Evolutionary conservation across 2,888 invertebrate species (phyloP), one percentile per base, ranked within the genome.

Genomic region (Tridacna crocea): DNA sequence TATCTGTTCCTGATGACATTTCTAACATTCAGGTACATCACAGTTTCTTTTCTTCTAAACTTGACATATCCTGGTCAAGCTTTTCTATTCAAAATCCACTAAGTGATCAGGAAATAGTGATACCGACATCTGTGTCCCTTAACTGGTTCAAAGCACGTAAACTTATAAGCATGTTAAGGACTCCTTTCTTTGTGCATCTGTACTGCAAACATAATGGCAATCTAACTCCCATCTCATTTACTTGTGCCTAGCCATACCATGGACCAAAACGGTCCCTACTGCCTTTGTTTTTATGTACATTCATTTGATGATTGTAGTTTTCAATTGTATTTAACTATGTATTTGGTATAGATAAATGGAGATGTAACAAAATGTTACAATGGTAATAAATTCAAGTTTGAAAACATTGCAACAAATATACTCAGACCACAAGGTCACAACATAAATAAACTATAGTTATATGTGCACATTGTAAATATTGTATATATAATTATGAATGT

Each of bases 1-100:
- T 75, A 63, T 24, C 60, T 19, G 13, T 47, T 46, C 75, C 75
- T 47, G 24, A 22, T 48, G 3, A 27, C 22, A 65, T 75, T 24
- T n/a, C 0, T 3, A 65, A 65, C 19, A 36, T 75, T 17, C 10
- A 22, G 19, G 24, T 63, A 26, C 22, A 46, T 22, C 61, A 61
- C 4, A 19, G 12, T 19, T 75, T 63, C 15, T 63, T 63, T 75
- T 12, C n/a, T n/a, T 24, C 63, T 11, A 63, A 27, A 22, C 65
- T 75, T n/a, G 46, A 63, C 15, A 47, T 75, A 10, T n/a, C n/a
- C 47, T 75, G 63, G 75, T 27, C 63, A 0, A 48, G 63, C 46
- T 63, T 65, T 63, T 13, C 24, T 47, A 46, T 63, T 63, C 17
- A 6, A 3, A 65, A 75, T 27, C 61, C 65, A 48, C 6, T 61